Base-by-base conservation (phyloP, 1,140 invertebrate species). In the Listronotus oregonensis region DNA sequence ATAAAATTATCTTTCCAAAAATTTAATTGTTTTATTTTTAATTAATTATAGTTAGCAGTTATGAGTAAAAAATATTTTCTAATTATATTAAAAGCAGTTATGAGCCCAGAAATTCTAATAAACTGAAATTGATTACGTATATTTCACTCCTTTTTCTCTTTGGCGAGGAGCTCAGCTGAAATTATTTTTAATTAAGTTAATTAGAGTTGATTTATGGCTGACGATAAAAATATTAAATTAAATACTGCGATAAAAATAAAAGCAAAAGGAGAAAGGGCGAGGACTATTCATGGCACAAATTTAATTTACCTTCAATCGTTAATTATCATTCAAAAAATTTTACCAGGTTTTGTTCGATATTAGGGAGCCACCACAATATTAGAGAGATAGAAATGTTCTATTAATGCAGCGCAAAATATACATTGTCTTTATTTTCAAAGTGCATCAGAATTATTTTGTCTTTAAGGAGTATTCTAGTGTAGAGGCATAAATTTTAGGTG, bases 101-200 rank as follows among this genome's bases (percentile, higher is more conserved):
- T 43, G 18, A n/a, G n/a, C 18, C 17, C 43, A 0, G 31, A 49
- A 64, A 47, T 55, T 64, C n/a, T 64, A 64, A 64, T 64, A 64
- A 64, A 64, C 61, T 34, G 61, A 64, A 55, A 64, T 64, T 64
- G 61, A 64, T 64, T 64, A 27, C 52, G 52, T 54, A 54, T 54
- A 56, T 56, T 46, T 49, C 40, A 39, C 51, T 49, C 27, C 61
- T 54, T 54, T 64, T 54, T 64, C 52, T 37, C 52, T 50, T 21
- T 56, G 40, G 49, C 31, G 21, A 37, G 34, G 47, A 52, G 60
- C 58, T 40, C n/a, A 31, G 14, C 54, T 69, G 61, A 77, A 78
- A 78, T 77, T 77, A 77, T 77, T 79, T 79, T 78, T 76, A 79
- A 78, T 79, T 78, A 78, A 79, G 58, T 77, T 76, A 79, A 79